phyloP scores from a whole-genome alignment of 2,888 invertebrate species.

The Harpalus rubripes region DNA sequence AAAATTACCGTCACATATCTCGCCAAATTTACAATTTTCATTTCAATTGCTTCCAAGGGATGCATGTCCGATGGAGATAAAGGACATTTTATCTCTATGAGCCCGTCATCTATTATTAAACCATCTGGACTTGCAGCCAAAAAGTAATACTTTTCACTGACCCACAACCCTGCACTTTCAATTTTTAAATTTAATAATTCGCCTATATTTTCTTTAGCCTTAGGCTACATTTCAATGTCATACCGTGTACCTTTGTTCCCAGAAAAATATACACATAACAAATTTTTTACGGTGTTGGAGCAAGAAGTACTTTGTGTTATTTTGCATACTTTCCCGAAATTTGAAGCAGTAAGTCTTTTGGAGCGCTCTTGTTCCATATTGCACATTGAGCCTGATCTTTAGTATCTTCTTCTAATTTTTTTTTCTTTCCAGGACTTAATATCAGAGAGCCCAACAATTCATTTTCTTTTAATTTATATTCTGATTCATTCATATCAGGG shows the following conservation, averaged over 20 bases:
- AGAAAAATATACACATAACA: too few relatives aligned
- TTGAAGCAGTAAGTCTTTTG: constrained; percentile 14
- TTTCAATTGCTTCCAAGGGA: too few relatives aligned
- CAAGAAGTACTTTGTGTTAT: too few relatives aligned
- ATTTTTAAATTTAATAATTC: constrained; percentile 24
- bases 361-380: neutral
- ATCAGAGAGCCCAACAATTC: neutral
- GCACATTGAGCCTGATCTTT: neutral
- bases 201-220: constrained; percentile 2
- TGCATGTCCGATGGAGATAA: neutral
- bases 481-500: constrained; percentile 37
- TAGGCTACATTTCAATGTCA: neutral
- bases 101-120: neutral
- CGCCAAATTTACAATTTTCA: too few relatives aligned
- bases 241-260: too few relatives aligned
- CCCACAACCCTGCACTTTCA: neutral
- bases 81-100: constrained; percentile 29
- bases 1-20: too few relatives aligned
- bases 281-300: too few relatives aligned
- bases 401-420: constrained; percentile 26
- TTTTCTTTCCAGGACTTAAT: too few relatives aligned
- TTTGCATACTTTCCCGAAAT: neutral
- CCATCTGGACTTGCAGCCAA: constrained; percentile 25
- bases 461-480: constrained; percentile 23
- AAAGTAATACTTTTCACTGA: neutral